A percentile compares a stretch with the other conserved stretches of the same genome.
Conservation (phyloP, 2,888 invertebrate species). For the Mesochorus sp. region DNA sequence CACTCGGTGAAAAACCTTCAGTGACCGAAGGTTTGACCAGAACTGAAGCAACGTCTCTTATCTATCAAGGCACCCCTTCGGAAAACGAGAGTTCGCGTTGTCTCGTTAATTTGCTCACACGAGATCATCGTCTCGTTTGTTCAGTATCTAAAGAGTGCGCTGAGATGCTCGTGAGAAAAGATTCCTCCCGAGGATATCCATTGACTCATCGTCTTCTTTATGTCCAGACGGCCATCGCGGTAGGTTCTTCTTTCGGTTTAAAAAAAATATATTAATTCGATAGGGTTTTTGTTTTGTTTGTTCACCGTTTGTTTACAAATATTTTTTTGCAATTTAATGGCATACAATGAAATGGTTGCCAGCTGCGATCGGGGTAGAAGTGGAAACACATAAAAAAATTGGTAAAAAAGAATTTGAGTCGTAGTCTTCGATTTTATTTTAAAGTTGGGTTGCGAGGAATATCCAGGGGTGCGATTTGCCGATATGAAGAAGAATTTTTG, state of each 20-base stretch:
- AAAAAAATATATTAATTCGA: no score
- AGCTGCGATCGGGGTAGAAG: no score
- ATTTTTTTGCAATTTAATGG: no score
- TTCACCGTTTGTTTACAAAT: no score
- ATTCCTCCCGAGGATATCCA: constrained; percentile 77
- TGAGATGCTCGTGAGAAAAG: constrained; percentile 68
- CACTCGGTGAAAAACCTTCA: constrained; percentile 11
- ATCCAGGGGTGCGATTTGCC: constrained; percentile 24
- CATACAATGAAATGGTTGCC: no score
- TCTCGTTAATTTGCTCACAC: constrained; percentile 62
- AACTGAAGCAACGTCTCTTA: constrained; percentile 39
- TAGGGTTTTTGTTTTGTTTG: no score
- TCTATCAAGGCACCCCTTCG: constrained; percentile 70
- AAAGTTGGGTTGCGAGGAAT: constrained; percentile 67
- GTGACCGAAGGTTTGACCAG: constrained; percentile 37
- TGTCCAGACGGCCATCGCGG: constrained; percentile 74
- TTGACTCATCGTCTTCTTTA: constrained; percentile 80
- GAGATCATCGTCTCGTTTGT: constrained; percentile 51
- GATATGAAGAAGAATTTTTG: constrained; percentile 70
- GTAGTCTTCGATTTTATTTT: neutral
- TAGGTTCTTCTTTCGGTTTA: constrained; percentile 58
- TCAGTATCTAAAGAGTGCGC: constrained; percentile 66
- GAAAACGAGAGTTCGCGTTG: constrained; percentile 73
- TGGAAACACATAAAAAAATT: neutral
- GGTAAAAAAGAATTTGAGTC: neutral